A percentile compares a stretch with the other conserved stretches of the same genome.
Conservation (phyloP, 2,113 vertebrate genomes). For the Malurus elegans region DNA sequence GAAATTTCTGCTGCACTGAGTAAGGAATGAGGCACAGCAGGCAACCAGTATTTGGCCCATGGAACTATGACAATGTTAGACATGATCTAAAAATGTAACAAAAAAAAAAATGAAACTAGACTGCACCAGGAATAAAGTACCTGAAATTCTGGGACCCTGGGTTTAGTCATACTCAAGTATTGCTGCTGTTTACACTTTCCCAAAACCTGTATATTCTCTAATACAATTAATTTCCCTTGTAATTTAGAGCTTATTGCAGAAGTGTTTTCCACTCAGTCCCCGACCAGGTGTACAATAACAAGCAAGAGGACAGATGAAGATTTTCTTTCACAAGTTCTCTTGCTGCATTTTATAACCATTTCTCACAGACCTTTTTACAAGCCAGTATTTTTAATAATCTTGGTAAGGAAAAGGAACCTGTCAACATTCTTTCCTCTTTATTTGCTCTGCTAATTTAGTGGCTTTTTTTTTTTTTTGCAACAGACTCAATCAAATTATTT, state of each 20-base stretch:
- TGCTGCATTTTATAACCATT: background rate
- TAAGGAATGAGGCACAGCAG: background rate
- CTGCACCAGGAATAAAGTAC: background rate
- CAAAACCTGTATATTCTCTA: background rate
- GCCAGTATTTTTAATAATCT: background rate
- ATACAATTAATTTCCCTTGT: background rate
- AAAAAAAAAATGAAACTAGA: background rate
- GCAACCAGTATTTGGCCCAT: background rate
- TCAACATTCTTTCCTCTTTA: conserved; percentile 28
- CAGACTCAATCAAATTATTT: background rate
- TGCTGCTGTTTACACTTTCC: background rate
- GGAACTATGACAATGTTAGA: background rate
- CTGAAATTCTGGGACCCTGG: background rate
- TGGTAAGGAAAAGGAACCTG: conserved; percentile 15
- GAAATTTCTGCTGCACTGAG: background rate
- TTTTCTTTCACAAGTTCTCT: background rate
- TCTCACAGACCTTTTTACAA: background rate
- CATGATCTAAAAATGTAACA: background rate
- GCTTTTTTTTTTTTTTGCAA: background rate
- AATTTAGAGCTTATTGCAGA: background rate
- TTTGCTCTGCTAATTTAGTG: background rate
- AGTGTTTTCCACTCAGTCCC: background rate
- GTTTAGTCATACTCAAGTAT: background rate
- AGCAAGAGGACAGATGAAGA: background rate
- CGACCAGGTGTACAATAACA: background rate